Percentiles rank a stretch among this genome's conserved stretches.
Evolutionary conservation across 2,797 vertebrate species (phyloP).

Genomic region (Poeciliopsis presidionis): DNA sequence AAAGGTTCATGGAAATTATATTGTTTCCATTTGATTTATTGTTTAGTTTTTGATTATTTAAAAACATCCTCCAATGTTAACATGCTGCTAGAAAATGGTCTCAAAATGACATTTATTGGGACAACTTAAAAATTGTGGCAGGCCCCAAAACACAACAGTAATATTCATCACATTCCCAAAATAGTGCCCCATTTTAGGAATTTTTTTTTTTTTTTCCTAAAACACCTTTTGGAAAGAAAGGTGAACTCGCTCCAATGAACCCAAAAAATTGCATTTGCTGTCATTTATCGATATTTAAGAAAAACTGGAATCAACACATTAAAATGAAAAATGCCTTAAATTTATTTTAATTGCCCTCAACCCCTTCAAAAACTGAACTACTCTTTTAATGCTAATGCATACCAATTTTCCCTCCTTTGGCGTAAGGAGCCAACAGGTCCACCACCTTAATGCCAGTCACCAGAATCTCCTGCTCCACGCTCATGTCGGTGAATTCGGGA

Average conservation of each 20-base stretch:
- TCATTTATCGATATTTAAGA: not conserved
- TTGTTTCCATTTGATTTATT: no score
- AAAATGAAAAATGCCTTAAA: not conserved
- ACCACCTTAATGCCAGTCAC: conserved; percentile 98
- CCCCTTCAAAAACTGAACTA: not conserved
- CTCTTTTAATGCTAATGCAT: not conserved
- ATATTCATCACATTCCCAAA: no score
- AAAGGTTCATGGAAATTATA: not conserved
- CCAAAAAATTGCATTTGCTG: not conserved
- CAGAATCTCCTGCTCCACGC: conserved; percentile 98
- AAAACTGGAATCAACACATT: not conserved
- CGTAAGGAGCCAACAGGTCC: conserved; percentile 94
- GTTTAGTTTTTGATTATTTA: no score
- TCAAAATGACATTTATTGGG: no score
- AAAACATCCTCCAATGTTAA: no score
- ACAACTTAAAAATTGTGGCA: no score
- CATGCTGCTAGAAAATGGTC: no score
- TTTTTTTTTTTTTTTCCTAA: no score
- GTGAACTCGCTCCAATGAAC: not conserved
- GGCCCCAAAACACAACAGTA: no score
- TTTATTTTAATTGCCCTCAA: no score
- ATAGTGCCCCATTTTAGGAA: no score
- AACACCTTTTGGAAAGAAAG: no score
- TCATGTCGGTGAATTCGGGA: conserved; percentile 96
- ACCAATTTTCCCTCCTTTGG: conserved; percentile 98